Percentiles rank a stretch among this genome's conserved stretches.
Evolutionary conservation across 2,888 invertebrate species (phyloP).

Genomic region (Luffia ferchaultella): DNA sequence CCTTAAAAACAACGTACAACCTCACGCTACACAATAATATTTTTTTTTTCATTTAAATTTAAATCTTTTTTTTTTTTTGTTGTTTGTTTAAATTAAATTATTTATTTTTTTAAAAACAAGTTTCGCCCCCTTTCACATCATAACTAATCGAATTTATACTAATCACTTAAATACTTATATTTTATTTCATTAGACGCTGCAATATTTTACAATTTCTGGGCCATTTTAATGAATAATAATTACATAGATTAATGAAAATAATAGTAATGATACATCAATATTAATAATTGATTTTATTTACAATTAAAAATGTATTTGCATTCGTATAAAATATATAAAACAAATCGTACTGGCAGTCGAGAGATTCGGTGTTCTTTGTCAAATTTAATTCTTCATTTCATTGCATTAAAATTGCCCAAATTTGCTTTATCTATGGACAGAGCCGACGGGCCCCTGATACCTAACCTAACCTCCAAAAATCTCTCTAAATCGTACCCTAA

Average conservation of each 20-base stretch:
- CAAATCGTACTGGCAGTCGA: conserved; percentile 17
- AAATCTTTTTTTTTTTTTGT: background rate
- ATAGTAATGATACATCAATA: conserved; percentile 17
- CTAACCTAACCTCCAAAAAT: conserved; percentile 32
- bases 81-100: conserved; percentile 17
- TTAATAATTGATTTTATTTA: conserved; percentile 45
- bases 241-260: background rate
- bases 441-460: conserved; percentile 35
- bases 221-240: conserved; percentile 29
- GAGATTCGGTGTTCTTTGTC: conserved; percentile 6
- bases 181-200: conserved; percentile 35
- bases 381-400: conserved; percentile 10
- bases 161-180: conserved; percentile 29
- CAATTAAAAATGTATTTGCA: conserved; percentile 17
- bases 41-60: background rate
- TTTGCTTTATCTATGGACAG: conserved; percentile 38
- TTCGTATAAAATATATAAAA: background rate
- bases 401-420: conserved; percentile 40
- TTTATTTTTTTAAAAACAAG: conserved; percentile 20
- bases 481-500: conserved; percentile 25
- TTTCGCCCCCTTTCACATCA: conserved; percentile 15
- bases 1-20: conserved; percentile 56
- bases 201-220: conserved; percentile 45
- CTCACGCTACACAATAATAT: conserved; percentile 43
- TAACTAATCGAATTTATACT: conserved; percentile 27